Conservation (phyloP, 1,140 invertebrate species). For the Drosophila santomea region DNA sequence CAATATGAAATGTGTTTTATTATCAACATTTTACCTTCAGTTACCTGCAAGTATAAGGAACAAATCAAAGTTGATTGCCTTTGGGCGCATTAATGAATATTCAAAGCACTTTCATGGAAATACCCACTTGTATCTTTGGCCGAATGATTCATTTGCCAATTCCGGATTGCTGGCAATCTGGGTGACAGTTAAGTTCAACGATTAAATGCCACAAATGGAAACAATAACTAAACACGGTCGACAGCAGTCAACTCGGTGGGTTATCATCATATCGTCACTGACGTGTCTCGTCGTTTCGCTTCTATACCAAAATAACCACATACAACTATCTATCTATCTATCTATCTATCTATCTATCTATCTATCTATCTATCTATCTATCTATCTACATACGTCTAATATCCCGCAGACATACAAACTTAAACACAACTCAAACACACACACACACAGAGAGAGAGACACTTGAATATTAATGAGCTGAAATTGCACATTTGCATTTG, state of each 20-base stretch:
- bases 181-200: slow-evolving; percentile 3
- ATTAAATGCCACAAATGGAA: slow-evolving; percentile 17
- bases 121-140: background rate
- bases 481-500: slow-evolving; percentile 54
- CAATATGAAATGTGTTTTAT: background rate
- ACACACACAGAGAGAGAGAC: background rate
- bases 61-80: background rate
- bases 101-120: background rate
- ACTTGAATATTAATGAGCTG: slow-evolving; percentile 56
- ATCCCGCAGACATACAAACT: background rate
- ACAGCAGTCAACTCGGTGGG: background rate
- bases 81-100: background rate
- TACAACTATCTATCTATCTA: too few relatives aligned
- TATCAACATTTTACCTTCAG: background rate
- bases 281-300: background rate
- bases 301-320: background rate
- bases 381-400: too few relatives aligned
- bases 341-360: too few relatives aligned
- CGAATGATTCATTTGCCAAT: slow-evolving; percentile 15
- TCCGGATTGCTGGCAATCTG: background rate
- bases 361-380: too few relatives aligned
- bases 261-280: slow-evolving; percentile 13
- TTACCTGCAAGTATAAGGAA: background rate
- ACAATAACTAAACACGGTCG: slow-evolving; percentile 16
- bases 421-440: background rate